phyloP scores from a whole-genome alignment of 2,113 vertebrate genomes.

The Axis porcinus region DNA sequence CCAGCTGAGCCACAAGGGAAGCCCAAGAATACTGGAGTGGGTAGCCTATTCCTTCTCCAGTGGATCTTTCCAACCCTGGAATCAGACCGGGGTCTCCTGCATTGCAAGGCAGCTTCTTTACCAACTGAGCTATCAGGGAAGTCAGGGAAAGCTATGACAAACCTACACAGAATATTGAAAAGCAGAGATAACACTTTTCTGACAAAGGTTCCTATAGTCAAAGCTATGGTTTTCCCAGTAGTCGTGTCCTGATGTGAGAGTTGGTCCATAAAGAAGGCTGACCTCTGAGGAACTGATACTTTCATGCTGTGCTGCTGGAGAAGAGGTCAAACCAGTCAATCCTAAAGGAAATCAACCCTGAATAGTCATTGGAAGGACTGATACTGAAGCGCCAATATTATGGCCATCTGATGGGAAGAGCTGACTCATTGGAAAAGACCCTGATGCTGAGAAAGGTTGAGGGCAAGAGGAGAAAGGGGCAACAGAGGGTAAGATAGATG shows the following conservation, averaged over 20 bases:
- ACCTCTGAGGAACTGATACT: neutral
- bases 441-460: neutral
- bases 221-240: neutral
- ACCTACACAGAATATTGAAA: neutral
- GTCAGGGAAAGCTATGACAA: neutral
- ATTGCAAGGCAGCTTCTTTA: neutral
- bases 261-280: neutral
- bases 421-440: neutral
- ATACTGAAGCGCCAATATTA: neutral
- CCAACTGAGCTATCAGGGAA: neutral
- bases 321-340: neutral
- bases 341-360: neutral
- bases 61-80: fast-evolving
- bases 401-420: neutral
- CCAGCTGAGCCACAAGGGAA: neutral
- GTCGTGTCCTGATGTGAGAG: neutral
- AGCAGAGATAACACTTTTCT: neutral
- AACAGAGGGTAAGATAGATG: neutral
- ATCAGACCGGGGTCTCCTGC: fast-evolving
- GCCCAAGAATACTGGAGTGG: neutral
- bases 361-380: neutral
- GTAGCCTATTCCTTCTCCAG: neutral
- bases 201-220: neutral
- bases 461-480: neutral
- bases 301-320: neutral